These are phyloP conservation scores for Colostygia pectinataria DNA, from an alignment of 2,888 invertebrate genomes.

Conservation along the genomic window DNA sequence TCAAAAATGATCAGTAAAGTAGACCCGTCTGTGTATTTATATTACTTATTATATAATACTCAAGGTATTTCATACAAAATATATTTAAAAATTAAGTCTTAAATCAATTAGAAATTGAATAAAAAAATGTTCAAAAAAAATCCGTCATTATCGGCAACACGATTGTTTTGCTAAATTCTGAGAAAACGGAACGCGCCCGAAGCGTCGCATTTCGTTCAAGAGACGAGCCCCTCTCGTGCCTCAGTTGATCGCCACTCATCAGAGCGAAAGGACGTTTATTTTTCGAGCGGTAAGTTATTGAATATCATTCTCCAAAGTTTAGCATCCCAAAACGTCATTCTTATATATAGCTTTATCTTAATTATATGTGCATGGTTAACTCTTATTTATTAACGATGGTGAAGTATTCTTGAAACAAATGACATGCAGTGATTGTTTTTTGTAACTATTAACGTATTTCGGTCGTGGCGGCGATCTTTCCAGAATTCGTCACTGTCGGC, in stretches of 20 bases:
- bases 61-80: neutral
- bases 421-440: conserved; percentile 4
- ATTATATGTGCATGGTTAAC: neutral
- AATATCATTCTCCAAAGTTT: neutral
- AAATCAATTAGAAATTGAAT: neutral
- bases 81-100: neutral
- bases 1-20: neutral
- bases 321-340: neutral
- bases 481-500: conserved; percentile 5
- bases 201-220: neutral
- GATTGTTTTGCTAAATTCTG: neutral
- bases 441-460: conserved; percentile 5
- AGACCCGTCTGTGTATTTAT: neutral
- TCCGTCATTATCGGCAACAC: neutral
- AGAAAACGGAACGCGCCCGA: neutral
- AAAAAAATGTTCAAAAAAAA: neutral
- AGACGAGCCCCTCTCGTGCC: neutral
- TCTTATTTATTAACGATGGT: neutral
- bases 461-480: conserved; percentile 4
- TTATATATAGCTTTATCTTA: neutral
- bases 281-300: neutral
- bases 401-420: conserved; percentile 2
- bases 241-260: neutral
- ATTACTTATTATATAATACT: neutral
- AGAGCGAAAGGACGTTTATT: neutral